A percentile compares a stretch with the other conserved stretches of the same genome.
Evolutionary conservation across 1,140 invertebrate species (phyloP).

Genomic region (Tetramorium parvispinum): DNA sequence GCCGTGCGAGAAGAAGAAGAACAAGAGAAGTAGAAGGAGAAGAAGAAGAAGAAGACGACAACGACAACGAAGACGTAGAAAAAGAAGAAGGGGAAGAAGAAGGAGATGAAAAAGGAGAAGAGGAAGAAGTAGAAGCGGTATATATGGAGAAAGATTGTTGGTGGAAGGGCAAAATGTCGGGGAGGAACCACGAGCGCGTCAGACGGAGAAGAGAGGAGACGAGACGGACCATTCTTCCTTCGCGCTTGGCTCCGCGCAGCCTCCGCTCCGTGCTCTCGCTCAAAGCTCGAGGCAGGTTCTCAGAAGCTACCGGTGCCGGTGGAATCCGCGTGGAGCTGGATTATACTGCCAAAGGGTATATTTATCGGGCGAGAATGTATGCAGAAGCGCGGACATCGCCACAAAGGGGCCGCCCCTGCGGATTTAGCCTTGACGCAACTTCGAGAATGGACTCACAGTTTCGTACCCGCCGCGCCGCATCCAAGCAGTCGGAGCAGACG

Average conservation of each 20-base stretch:
- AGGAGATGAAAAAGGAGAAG: background rate
- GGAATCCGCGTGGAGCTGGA: conserved; percentile 82
- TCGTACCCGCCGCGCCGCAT: conserved; percentile 56
- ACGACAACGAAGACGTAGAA: background rate
- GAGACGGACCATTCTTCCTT: conserved; percentile 1
- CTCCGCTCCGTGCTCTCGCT: conserved; percentile 39
- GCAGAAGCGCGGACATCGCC: conserved; percentile 84
- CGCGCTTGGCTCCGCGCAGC: background rate
- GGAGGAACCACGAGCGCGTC: conserved; percentile 50
- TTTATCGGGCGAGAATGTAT: conserved; percentile 86
- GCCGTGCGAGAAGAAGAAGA: conserved; percentile 28
- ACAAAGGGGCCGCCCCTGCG: conserved; percentile 84
- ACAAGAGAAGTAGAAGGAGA: background rate
- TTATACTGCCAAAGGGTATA: conserved; percentile 86
- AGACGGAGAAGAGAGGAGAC: conserved; percentile 32
- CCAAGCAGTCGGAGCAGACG: conserved; percentile 67
- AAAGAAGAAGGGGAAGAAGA: conserved; percentile 20
- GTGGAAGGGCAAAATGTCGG: conserved; percentile 59
- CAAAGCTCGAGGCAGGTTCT: conserved; percentile 75
- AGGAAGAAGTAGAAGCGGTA: conserved; percentile 27
- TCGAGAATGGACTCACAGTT: conserved; percentile 72
- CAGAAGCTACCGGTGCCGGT: conserved; percentile 80
- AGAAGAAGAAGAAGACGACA: background rate
- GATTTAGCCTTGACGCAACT: conserved; percentile 84
- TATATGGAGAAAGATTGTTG: conserved; percentile 43